Percentiles rank a stretch among this genome's conserved stretches.
phyloP scores from a whole-genome alignment of 2,113 vertebrate genomes.

The Pseudois nayaur region DNA sequence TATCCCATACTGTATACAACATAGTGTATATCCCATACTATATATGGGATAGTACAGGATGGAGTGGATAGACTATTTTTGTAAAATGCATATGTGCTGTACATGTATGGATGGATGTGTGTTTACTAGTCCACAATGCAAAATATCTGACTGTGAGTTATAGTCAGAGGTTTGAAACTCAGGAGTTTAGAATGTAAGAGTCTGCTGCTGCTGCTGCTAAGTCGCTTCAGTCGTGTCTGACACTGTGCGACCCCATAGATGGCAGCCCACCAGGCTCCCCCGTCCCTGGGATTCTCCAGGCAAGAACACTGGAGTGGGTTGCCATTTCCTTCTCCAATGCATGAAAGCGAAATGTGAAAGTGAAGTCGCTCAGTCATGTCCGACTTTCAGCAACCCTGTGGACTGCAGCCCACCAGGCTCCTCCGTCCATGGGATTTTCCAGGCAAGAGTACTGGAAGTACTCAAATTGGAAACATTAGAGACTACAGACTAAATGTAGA shows the following conservation, averaged over 20 bases:
- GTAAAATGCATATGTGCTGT: not conserved
- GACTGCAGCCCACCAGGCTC: too few relatives aligned
- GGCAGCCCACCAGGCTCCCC: too few relatives aligned
- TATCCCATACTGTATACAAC: not conserved
- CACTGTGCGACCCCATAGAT: too few relatives aligned
- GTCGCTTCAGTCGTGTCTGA: too few relatives aligned
- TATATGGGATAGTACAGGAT: not conserved
- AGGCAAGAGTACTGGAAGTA: not conserved
- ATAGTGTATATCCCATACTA: not conserved
- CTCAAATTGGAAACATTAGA: not conserved
- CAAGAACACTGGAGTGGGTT: too few relatives aligned
- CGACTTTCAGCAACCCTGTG: rapidly evolving
- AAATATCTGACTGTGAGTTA: not conserved
- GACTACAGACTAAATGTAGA: not conserved
- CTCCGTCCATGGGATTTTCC: too few relatives aligned
- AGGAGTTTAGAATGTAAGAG: not conserved
- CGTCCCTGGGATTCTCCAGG: too few relatives aligned
- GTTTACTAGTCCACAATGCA: not conserved
- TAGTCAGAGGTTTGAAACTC: not conserved
- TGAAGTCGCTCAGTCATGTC: too few relatives aligned
- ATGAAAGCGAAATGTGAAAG: too few relatives aligned
- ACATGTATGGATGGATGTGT: not conserved
- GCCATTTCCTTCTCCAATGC: too few relatives aligned
- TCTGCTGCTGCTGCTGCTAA: not conserved
- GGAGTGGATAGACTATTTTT: not conserved